Evolutionary conservation across 2,888 invertebrate genomes (phyloP).

Genomic region (Amphimallon solstitiale): DNA sequence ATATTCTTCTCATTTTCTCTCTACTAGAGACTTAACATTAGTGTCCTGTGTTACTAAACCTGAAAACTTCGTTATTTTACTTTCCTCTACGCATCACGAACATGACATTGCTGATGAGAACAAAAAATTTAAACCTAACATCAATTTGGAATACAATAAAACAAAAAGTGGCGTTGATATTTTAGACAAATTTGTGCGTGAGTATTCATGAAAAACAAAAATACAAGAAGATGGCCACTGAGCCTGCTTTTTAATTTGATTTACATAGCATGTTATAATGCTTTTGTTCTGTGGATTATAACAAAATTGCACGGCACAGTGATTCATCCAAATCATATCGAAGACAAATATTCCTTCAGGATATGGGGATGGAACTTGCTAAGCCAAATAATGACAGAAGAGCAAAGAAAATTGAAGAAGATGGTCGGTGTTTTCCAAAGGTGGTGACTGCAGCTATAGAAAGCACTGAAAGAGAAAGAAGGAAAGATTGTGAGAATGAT

Average conservation of each 20-base stretch:
- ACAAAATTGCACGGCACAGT: not conserved
- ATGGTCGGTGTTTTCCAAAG: not conserved
- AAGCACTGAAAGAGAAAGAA: not conserved
- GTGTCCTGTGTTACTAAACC: too few relatives aligned
- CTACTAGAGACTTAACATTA: too few relatives aligned
- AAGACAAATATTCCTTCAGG: too few relatives aligned
- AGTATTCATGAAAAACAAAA: not conserved
- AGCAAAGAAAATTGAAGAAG: not conserved
- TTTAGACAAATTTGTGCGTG: constrained; percentile 6
- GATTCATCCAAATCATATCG: not conserved
- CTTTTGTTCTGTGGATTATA: not conserved
- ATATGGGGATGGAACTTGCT: too few relatives aligned
- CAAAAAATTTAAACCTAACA: not conserved
- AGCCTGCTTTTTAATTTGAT: not conserved
- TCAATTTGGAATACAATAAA: not conserved
- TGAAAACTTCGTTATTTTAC: too few relatives aligned
- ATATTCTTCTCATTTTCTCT: too few relatives aligned
- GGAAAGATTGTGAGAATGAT: too few relatives aligned
- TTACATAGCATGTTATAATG: not conserved
- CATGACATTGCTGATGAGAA: too few relatives aligned
- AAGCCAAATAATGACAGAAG: not conserved
- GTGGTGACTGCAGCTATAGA: not conserved
- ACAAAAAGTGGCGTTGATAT: not conserved
- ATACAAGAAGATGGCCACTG: not conserved
- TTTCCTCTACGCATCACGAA: too few relatives aligned